phyloP scores from a whole-genome alignment of 1,140 invertebrate genomes.

The Drosophila trapezifrons region DNA sequence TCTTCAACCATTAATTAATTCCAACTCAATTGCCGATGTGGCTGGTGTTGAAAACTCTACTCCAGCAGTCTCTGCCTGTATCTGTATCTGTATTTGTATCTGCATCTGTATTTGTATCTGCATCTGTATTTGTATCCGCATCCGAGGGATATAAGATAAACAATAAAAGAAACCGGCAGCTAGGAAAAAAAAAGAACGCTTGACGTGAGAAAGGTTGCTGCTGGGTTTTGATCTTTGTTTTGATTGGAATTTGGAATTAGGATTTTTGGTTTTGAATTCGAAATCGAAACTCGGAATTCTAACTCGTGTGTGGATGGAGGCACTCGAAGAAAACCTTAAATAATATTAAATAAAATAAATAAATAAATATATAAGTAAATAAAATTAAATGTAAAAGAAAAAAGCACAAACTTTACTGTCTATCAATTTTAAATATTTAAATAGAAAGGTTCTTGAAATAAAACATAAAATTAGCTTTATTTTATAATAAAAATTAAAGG shows the following conservation, averaged over 20 bases:
- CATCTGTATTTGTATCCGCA: conserved; percentile 18
- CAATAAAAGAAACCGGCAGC: conserved; percentile 53
- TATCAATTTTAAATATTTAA: no score
- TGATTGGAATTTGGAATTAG: conserved; percentile 50
- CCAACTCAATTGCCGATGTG: no score
- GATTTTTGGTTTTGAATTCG: conserved; percentile 17
- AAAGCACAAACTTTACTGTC: background rate
- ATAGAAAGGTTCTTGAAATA: no score
- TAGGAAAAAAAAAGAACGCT: conserved; percentile 44
- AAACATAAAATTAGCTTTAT: no score
- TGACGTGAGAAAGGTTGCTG: conserved; percentile 38
- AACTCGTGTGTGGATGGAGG: background rate
- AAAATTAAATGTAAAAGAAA: background rate
- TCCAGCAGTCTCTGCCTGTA: no score
- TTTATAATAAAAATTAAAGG: no score
- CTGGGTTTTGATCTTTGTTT: conserved; percentile 68
- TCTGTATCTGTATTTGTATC: no score
- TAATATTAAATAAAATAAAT: background rate
- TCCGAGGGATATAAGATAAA: conserved; percentile 40
- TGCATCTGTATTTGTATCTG: no score
- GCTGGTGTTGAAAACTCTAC: no score
- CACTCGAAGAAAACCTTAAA: background rate
- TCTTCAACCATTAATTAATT: no score
- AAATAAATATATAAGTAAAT: background rate
- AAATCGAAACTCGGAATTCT: conserved; percentile 7